A percentile compares a stretch with the other conserved stretches of the same genome.
phyloP scores from a whole-genome alignment of 2,797 vertebrate genomes.

The Ptychobarbus kaznakovi region DNA sequence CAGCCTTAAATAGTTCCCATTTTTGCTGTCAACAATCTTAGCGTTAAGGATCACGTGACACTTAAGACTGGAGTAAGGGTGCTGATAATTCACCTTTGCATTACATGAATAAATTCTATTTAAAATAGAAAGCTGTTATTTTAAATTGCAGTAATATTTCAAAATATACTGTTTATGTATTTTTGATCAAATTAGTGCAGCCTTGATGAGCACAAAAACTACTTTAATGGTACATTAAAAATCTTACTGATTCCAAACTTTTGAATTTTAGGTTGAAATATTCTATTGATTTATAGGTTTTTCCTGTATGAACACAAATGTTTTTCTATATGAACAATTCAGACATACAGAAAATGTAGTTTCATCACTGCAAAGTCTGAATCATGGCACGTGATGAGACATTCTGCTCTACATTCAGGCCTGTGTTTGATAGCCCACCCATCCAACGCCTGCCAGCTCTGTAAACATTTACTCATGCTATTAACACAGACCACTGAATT shows the following conservation, averaged over 20 bases:
- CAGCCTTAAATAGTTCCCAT: too few relatives aligned
- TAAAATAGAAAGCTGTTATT: background rate
- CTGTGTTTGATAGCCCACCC: slow-evolving; percentile 38
- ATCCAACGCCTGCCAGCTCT: slow-evolving; percentile 31
- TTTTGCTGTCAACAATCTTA: too few relatives aligned
- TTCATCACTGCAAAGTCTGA: slow-evolving; percentile 7
- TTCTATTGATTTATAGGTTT: background rate
- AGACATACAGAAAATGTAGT: background rate
- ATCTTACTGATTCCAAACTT: background rate
- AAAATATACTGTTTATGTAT: background rate
- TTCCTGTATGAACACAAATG: background rate
- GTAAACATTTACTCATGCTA: slow-evolving; percentile 60
- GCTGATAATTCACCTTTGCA: background rate
- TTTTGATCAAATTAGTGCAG: background rate
- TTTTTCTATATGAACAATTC: background rate
- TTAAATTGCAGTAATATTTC: background rate
- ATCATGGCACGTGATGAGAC: background rate
- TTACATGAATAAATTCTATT: background rate
- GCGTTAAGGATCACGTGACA: background rate
- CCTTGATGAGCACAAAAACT: background rate
- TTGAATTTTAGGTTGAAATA: background rate
- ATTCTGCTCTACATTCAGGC: slow-evolving; percentile 3
- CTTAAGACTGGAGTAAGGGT: background rate
- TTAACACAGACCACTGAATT: slow-evolving; percentile 56
- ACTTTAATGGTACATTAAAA: background rate